Percentiles rank a stretch among this genome's conserved stretches.
Evolutionary conservation across 2,888 invertebrate species (phyloP).

Genomic region (Thymelicus lineola): DNA sequence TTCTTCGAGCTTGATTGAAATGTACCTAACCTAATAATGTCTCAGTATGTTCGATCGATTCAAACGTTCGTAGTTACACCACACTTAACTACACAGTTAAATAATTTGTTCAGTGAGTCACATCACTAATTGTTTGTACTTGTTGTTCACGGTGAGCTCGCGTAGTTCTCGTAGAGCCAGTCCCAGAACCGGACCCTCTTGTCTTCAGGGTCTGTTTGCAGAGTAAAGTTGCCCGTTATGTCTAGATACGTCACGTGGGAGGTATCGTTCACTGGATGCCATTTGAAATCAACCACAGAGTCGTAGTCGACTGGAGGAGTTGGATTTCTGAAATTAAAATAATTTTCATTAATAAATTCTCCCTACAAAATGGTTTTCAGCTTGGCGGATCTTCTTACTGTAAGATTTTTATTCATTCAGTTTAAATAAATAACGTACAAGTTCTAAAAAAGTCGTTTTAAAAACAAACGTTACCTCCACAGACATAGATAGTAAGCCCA

Average conservation of each 20-base stretch:
- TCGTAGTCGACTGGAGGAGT: constrained; percentile 82
- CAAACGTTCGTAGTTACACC: constrained; percentile 1
- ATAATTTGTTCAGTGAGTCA: constrained; percentile 31
- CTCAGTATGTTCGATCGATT: constrained; percentile 9
- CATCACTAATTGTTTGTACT: constrained; percentile 24
- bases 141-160: constrained; percentile 41
- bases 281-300: constrained; percentile 77
- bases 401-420: no score
- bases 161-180: constrained; percentile 72
- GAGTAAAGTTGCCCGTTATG: constrained; percentile 81
- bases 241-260: constrained; percentile 77
- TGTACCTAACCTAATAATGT: neutral
- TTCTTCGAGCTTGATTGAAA: constrained; percentile 2
- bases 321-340: constrained; percentile 71
- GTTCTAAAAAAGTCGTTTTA: no score
- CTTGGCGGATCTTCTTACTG: no score
- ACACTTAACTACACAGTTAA: constrained; percentile 30
- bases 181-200: constrained; percentile 86
- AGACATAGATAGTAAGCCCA: no score
- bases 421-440: no score
- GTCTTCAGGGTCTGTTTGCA: constrained; percentile 79
- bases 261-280: constrained; percentile 79
- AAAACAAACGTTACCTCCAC: no score
- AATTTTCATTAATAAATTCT: neutral
- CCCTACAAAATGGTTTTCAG: no score